These are phyloP conservation scores for Pseudococcus longispinus DNA, from an alignment of 2,888 invertebrate species.

Conservation along the genomic window DNA sequence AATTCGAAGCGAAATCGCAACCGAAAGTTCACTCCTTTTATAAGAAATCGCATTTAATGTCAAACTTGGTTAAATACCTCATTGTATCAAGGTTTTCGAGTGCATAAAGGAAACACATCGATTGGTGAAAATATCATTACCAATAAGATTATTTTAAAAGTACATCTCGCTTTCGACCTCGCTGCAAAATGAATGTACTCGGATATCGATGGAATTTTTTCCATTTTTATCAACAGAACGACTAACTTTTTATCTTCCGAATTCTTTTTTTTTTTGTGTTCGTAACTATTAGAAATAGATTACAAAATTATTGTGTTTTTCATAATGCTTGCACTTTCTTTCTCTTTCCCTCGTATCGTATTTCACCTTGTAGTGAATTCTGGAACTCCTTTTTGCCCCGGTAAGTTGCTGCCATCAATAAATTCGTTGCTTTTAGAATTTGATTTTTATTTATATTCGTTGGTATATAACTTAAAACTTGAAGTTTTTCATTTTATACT, in stretches of 20 bases:
- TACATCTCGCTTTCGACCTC: not conserved
- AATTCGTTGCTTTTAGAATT: slow-evolving; percentile 58
- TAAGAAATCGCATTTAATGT: not conserved
- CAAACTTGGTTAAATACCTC: not conserved
- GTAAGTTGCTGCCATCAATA: slow-evolving; percentile 73
- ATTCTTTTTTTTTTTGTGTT: slow-evolving; percentile 46
- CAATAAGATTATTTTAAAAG: not conserved
- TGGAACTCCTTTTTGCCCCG: slow-evolving; percentile 98
- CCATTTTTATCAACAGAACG: not conserved
- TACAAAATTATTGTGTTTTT: slow-evolving; percentile 60
- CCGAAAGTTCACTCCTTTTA: not conserved
- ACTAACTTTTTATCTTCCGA: slow-evolving; percentile 49
- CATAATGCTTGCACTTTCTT: slow-evolving; percentile 59
- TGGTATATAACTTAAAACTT: not conserved
- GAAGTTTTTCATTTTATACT: slow-evolving; percentile 25
- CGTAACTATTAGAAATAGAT: slow-evolving; percentile 59
- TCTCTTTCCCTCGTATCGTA: slow-evolving; percentile 58
- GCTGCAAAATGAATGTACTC: not conserved
- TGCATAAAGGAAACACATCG: not conserved
- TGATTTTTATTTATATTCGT: slow-evolving; percentile 52
- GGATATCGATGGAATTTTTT: not conserved
- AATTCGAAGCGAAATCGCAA: not conserved
- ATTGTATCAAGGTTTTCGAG: not conserved
- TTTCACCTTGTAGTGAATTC: slow-evolving; percentile 82
- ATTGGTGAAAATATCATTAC: not conserved